Percentiles rank a stretch among this genome's conserved stretches.
phyloP scores from a whole-genome alignment of 1,140 invertebrate species.

The Harlomillsia oculata region DNA sequence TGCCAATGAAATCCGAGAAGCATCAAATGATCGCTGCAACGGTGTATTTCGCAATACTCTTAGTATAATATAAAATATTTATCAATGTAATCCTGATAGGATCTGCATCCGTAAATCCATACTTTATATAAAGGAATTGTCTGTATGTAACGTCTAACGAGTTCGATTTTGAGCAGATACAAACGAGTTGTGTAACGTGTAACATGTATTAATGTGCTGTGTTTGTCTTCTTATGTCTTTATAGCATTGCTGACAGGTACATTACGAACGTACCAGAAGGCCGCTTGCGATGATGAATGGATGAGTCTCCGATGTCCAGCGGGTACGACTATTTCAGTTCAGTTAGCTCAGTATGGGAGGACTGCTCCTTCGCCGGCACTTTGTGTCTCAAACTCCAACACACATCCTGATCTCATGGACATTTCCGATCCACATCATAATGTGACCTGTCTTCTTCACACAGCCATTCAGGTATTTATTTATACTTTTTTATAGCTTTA shows the following conservation, averaged over 20 bases:
- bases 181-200: too few species aligned
- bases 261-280: constrained; percentile 73
- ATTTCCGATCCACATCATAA: constrained; percentile 28
- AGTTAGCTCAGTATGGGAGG: constrained; percentile 58
- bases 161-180: too few species aligned
- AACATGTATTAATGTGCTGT: too few species aligned
- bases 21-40: too few species aligned
- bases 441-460: constrained; percentile 47
- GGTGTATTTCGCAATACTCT: too few species aligned
- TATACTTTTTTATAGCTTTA: neutral
- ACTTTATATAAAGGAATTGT: too few species aligned
- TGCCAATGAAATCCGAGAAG: too few species aligned
- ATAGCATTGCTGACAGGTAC: constrained; percentile 76
- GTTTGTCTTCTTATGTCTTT: constrained; percentile 21
- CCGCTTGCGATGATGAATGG: constrained; percentile 74
- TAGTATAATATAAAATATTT: too few species aligned
- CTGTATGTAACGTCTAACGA: too few species aligned
- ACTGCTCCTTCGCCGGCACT: constrained; percentile 41
- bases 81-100: too few species aligned
- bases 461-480: constrained; percentile 49
- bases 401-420: constrained; percentile 36
- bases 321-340: constrained; percentile 76
- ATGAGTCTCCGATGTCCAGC: constrained; percentile 72
- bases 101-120: too few species aligned
- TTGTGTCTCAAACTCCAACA: constrained; percentile 41